Percentiles rank a stretch among this genome's conserved stretches.
phyloP scores from a whole-genome alignment of 2,888 invertebrate genomes.

The Conistra vaccinii region DNA sequence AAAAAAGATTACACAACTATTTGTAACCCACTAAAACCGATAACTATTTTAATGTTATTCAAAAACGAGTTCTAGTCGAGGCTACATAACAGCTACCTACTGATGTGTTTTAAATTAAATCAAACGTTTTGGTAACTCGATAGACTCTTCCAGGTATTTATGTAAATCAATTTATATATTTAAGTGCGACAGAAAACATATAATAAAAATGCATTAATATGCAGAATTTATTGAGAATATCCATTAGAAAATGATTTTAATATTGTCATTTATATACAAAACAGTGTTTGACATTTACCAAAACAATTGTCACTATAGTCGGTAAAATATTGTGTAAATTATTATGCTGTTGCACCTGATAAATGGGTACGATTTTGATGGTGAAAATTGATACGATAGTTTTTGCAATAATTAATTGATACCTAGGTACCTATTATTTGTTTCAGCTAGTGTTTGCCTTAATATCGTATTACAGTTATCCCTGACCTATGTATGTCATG shows the following conservation, averaged over 20 bases:
- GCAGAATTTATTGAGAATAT: slow-evolving; percentile 1
- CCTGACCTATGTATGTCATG: slow-evolving; percentile 1
- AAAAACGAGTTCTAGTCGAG: slow-evolving; percentile 37
- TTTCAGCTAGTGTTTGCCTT: slow-evolving; percentile 10
- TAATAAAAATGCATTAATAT: slow-evolving; percentile 4
- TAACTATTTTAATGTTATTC: slow-evolving; percentile 7
- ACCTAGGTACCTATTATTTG: background rate
- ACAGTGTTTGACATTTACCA: slow-evolving; percentile 21
- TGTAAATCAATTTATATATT: slow-evolving; percentile 12
- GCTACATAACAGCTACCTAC: background rate
- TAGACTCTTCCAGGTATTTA: slow-evolving; percentile 1
- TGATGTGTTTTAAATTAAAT: slow-evolving; percentile 19
- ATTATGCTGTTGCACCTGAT: background rate
- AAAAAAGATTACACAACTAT: slow-evolving; percentile 33
- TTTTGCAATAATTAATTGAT: background rate
- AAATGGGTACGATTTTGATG: background rate
- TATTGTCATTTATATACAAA: slow-evolving; percentile 15
- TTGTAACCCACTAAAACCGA: slow-evolving; percentile 16
- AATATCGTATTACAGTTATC: slow-evolving; percentile 4
- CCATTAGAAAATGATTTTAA: slow-evolving; percentile 1
- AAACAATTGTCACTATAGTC: background rate
- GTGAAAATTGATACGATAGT: background rate
- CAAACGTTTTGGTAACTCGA: background rate
- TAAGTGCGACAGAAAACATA: background rate
- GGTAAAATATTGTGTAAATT: background rate